phyloP scores from a whole-genome alignment of 2,888 invertebrate genomes.

The Graphium colonna region DNA sequence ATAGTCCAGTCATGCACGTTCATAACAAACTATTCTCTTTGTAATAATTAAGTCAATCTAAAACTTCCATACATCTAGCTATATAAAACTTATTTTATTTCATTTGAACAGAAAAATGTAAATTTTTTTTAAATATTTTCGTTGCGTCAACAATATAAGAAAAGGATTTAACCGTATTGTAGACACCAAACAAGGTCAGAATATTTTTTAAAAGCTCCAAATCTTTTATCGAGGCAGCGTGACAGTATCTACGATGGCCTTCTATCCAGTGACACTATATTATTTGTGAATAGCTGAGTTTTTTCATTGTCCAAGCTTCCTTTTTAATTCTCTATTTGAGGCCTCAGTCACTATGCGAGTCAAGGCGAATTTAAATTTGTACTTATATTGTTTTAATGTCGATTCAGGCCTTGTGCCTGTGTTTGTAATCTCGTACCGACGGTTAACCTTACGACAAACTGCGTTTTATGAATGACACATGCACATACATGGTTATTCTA shows the following conservation, averaged over 20 bases:
- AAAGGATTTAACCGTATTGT: no score
- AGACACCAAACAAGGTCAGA: slow-evolving; percentile 1
- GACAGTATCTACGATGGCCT: slow-evolving; percentile 24
- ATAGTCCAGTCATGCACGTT: no score
- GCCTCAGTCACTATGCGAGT: slow-evolving; percentile 52
- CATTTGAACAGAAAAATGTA: no score
- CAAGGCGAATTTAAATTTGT: slow-evolving; percentile 61
- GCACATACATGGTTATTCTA: slow-evolving; percentile 3
- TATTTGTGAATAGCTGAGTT: slow-evolving; percentile 52
- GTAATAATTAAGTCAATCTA: no score
- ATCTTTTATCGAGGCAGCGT: slow-evolving; percentile 5
- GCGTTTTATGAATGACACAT: slow-evolving; percentile 6
- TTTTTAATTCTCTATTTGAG: slow-evolving; percentile 44
- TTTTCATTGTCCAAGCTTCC: slow-evolving; percentile 58
- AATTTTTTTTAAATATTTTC: no score
- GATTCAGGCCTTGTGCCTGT: slow-evolving; percentile 61
- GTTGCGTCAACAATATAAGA: no score
- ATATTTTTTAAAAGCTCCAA: slow-evolving; percentile 10
- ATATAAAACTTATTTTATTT: no score
- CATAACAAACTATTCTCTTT: no score
- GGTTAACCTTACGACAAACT: slow-evolving; percentile 41
- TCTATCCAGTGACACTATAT: slow-evolving; percentile 32
- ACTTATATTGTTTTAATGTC: slow-evolving; percentile 50
- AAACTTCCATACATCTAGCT: no score
- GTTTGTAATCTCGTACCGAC: slow-evolving; percentile 56